Percentiles rank a stretch among this genome's conserved stretches.
These are phyloP conservation scores for Paedocypris sp. DNA, from an alignment of 2,113 vertebrate species.

Conservation along the genomic window DNA sequence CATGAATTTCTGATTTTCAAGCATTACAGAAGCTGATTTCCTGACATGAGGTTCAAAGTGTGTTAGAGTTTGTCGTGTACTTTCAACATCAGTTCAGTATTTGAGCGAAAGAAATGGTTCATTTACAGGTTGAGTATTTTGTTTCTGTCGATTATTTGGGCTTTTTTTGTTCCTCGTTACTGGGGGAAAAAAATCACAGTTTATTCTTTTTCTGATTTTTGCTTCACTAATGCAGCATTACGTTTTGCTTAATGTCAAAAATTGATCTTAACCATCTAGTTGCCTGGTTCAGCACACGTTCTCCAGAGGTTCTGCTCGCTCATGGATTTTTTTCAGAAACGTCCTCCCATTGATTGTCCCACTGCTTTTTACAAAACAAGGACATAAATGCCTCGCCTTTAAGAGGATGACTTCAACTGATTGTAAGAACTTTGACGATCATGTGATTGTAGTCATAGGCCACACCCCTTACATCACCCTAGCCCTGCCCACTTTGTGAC, in stretches of 20 bases:
- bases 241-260: too few relatives aligned
- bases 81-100: background rate
- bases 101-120: background rate
- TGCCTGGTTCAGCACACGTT: slow-evolving; percentile 25
- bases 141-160: too few relatives aligned
- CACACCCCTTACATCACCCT: background rate
- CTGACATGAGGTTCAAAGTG: background rate
- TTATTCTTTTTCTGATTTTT: too few relatives aligned
- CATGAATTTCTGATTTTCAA: background rate
- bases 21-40: slow-evolving; percentile 9
- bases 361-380: background rate
- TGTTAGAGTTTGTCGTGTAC: background rate
- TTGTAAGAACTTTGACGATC: slow-evolving; percentile 14
- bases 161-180: too few relatives aligned
- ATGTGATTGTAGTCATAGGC: background rate
- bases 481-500: background rate
- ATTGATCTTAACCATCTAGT: too few relatives aligned
- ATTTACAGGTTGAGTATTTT: background rate
- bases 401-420: slow-evolving; percentile 18
- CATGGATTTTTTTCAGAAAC: background rate
- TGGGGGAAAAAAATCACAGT: too few relatives aligned
- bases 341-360: background rate
- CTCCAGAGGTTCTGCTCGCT: background rate
- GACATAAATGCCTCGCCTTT: slow-evolving; percentile 2
- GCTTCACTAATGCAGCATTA: too few relatives aligned